A percentile compares a stretch with the other conserved stretches of the same genome.
Evolutionary conservation across 2,113 vertebrate species (phyloP).

Genomic region (Peromyscus californicus): DNA sequence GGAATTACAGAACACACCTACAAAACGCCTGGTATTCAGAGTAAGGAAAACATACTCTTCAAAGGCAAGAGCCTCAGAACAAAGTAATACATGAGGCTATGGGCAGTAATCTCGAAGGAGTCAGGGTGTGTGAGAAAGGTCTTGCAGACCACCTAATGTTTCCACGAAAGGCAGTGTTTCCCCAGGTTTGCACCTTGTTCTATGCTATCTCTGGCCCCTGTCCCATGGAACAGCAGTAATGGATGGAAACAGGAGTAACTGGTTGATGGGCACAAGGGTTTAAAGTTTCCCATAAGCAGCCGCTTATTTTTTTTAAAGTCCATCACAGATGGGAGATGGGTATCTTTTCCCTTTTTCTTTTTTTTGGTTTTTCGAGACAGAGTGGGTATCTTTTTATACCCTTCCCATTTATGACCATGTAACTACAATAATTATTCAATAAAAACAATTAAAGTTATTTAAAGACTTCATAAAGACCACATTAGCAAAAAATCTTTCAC

Average conservation of each 20-base stretch:
- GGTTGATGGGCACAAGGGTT: neutral
- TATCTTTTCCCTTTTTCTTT: neutral
- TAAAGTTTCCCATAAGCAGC: neutral
- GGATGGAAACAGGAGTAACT: neutral
- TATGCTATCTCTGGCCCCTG: neutral
- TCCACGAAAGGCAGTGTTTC: neutral
- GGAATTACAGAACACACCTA: neutral
- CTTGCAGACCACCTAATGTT: neutral
- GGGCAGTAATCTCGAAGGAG: neutral
- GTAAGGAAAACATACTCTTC: neutral
- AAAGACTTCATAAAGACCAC: neutral
- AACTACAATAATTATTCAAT: neutral
- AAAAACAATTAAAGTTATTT: conserved; percentile 18
- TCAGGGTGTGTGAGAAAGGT: neutral
- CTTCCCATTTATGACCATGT: conserved; percentile 27
- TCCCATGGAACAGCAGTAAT: neutral
- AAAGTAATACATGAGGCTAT: neutral
- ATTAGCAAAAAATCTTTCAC: conserved; percentile 19
- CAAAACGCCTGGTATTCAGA: neutral
- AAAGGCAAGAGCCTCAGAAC: neutral
- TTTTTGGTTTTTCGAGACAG: too few relatives aligned
- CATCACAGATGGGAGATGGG: neutral
- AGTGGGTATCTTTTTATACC: neutral
- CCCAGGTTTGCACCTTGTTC: neutral
- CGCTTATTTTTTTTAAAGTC: neutral